A percentile compares a stretch with the other conserved stretches of the same genome.
These are phyloP conservation scores for Cerceris rybyensis DNA, from an alignment of 2,888 invertebrate genomes.

Conservation along the genomic window DNA sequence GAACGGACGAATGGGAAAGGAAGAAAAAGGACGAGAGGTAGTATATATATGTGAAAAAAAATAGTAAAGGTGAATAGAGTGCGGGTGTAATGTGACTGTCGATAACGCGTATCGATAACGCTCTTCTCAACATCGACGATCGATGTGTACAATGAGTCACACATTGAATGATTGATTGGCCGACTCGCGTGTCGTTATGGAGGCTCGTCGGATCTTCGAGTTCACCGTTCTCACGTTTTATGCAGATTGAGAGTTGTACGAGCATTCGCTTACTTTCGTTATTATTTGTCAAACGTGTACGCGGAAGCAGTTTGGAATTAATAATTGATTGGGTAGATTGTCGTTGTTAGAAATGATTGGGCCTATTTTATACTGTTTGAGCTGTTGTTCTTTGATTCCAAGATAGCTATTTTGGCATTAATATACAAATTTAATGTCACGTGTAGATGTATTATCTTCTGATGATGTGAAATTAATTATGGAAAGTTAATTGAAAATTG, in stretches of 20 bases:
- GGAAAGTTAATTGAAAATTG: too few species aligned
- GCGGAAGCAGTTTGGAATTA: too few species aligned
- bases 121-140: slow-evolving; percentile 47
- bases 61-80: slow-evolving; percentile 3
- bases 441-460: too few species aligned
- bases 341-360: too few species aligned
- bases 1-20: slow-evolving; percentile 10
- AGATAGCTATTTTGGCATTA: too few species aligned
- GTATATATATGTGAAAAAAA: slow-evolving; percentile 24
- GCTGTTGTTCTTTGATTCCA: too few species aligned
- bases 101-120: slow-evolving; percentile 64
- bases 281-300: too few species aligned
- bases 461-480: too few species aligned
- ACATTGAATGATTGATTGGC: slow-evolving; percentile 74
- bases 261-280: neutral
- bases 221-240: slow-evolving; percentile 2
- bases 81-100: slow-evolving; percentile 41
- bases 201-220: slow-evolving; percentile 7
- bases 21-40: neutral
- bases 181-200: slow-evolving; percentile 49
- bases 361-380: too few species aligned
- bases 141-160: slow-evolving; percentile 72
- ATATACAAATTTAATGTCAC: too few species aligned
- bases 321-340: too few species aligned
- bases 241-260: neutral